These are phyloP conservation scores for Uria lomvia DNA, from an alignment of 2,113 vertebrate genomes.

Conservation along the genomic window DNA sequence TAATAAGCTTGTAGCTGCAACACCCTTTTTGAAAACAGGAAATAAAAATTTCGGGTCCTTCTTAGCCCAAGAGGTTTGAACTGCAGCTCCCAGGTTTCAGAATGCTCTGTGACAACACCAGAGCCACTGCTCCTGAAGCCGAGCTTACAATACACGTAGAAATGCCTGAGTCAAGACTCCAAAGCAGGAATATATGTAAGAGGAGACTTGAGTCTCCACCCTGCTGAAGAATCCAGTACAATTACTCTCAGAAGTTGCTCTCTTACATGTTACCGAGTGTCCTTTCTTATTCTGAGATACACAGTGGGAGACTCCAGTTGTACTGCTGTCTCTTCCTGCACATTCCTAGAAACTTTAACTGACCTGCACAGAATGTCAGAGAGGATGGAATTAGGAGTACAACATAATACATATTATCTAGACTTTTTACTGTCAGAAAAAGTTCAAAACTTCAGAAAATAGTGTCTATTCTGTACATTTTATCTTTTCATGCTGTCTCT, in stretches of 20 bases:
- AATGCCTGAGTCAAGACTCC: neutral
- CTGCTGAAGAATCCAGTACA: neutral
- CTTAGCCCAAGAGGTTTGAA: neutral
- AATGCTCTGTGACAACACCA: fast-evolving
- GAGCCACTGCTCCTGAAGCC: neutral
- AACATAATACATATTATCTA: neutral
- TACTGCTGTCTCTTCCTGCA: neutral
- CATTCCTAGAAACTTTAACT: neutral
- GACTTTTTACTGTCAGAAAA: neutral
- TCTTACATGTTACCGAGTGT: neutral
- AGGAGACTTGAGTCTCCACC: neutral
- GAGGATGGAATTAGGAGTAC: neutral
- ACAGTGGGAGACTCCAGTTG: neutral
- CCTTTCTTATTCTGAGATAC: neutral
- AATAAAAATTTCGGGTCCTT: neutral
- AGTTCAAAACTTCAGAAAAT: neutral
- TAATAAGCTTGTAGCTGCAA: neutral
- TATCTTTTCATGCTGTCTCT: neutral
- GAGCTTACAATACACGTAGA: neutral
- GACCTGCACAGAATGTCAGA: neutral
- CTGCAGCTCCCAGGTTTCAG: neutral
- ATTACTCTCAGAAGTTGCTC: neutral
- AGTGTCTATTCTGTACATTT: neutral
- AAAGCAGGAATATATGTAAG: neutral
- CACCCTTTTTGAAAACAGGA: neutral